phyloP scores from a whole-genome alignment of 2,888 invertebrate species.

The Linnaemya tessellans region DNA sequence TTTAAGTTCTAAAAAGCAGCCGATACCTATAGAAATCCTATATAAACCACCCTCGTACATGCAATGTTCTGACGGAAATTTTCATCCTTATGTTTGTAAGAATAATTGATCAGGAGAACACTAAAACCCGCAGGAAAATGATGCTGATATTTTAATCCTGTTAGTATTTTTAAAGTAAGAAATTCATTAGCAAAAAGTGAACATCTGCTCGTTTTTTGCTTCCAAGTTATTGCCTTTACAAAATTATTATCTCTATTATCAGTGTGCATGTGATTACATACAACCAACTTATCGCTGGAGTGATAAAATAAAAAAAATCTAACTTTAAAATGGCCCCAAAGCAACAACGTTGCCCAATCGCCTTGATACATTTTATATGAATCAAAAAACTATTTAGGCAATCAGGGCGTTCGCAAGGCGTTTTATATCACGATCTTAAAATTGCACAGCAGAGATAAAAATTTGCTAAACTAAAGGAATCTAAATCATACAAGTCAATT shows the following conservation, averaged over 20 bases:
- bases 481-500: conserved; percentile 39
- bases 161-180: neutral
- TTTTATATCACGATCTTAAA: conserved; percentile 59
- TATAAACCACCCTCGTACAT: too few species aligned
- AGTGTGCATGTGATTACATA: neutral
- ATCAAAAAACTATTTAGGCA: conserved; percentile 12
- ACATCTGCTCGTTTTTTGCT: neutral
- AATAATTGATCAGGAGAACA: too few species aligned
- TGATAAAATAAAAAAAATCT: neutral
- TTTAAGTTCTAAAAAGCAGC: too few species aligned
- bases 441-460: conserved; percentile 20
- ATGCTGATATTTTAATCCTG: neutral
- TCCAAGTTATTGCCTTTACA: neutral
- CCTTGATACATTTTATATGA: conserved; percentile 18
- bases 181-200: neutral
- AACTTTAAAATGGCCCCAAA: conserved; percentile 1
- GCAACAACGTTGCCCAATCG: conserved; percentile 41
- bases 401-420: conserved; percentile 53
- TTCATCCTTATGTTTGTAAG: too few species aligned
- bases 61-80: too few species aligned
- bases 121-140: neutral
- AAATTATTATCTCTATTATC: conserved; percentile 5
- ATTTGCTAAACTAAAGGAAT: conserved; percentile 25
- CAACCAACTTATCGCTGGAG: conserved; percentile 23
- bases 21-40: too few species aligned